Evolutionary conservation across 2,888 invertebrate genomes (phyloP).

Genomic region (Leptopilina drosophilae): DNA sequence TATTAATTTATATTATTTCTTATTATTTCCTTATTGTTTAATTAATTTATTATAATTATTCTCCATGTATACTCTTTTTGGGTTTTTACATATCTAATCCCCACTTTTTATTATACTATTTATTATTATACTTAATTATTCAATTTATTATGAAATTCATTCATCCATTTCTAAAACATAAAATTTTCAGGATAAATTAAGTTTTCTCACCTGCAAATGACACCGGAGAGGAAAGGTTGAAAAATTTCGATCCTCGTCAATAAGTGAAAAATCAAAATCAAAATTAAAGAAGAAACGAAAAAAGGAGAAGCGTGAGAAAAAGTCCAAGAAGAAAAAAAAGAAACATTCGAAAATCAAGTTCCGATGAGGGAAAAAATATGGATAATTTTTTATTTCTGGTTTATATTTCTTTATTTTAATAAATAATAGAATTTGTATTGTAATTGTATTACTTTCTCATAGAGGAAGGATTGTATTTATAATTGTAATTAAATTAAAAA

Average conservation of each 20-base stretch:
- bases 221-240: background rate
- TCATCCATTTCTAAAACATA: background rate
- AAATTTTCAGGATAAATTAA: slow-evolving; percentile 9
- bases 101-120: too few relatives aligned
- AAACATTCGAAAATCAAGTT: slow-evolving; percentile 38
- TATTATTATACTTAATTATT: too few relatives aligned
- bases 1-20: background rate
- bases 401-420: background rate
- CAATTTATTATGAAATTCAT: too few relatives aligned
- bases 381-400: background rate
- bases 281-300: slow-evolving; percentile 41
- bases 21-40: background rate
- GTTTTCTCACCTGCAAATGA: background rate
- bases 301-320: slow-evolving; percentile 46
- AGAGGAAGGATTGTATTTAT: background rate
- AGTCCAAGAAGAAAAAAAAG: slow-evolving; percentile 45
- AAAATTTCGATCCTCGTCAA: slow-evolving; percentile 2
- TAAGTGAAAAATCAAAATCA: slow-evolving; percentile 29
- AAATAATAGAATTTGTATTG: too few relatives aligned
- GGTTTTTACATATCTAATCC: too few relatives aligned
- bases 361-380: slow-evolving; percentile 36
- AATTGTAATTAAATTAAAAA: background rate
- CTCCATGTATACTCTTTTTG: too few relatives aligned
- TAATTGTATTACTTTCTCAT: too few relatives aligned
- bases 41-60: too few relatives aligned